Percentiles rank a stretch among this genome's conserved stretches.
Conservation (phyloP, 1,140 invertebrate species). For the Rhopalosiphum maidis region DNA sequence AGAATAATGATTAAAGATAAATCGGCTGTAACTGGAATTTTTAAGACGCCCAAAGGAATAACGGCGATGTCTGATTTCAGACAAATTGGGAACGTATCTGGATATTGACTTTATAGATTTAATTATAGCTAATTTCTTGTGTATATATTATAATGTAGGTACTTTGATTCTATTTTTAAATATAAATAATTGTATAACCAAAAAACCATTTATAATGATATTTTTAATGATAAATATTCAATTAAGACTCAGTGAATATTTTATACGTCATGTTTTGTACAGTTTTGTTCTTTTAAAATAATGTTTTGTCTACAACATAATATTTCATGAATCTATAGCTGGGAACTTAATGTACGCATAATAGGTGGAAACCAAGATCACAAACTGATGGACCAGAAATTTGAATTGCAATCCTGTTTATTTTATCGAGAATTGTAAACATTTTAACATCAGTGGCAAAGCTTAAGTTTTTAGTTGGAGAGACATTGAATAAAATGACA, state of each 20-base stretch:
- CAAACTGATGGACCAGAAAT: too few relatives aligned
- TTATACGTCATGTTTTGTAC: neutral
- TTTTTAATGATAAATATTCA: neutral
- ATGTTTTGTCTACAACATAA: too few relatives aligned
- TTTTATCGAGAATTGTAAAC: too few relatives aligned
- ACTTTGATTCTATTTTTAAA: neutral
- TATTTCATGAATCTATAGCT: too few relatives aligned
- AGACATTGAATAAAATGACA: too few relatives aligned
- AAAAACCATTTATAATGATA: neutral
- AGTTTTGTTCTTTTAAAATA: neutral
- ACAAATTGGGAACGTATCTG: slow-evolving; percentile 55
- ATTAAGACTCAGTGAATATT: too few relatives aligned
- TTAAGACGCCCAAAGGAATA: neutral
- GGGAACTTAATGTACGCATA: too few relatives aligned
- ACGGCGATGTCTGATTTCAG: slow-evolving; percentile 58
- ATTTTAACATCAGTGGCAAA: too few relatives aligned
- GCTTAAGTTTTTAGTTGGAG: too few relatives aligned
- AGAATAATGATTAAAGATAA: slow-evolving; percentile 3
- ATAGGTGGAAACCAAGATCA: too few relatives aligned
- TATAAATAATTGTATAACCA: too few relatives aligned
- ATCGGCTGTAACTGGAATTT: slow-evolving; percentile 57
- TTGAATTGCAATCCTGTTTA: too few relatives aligned
- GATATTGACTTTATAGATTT: slow-evolving; percentile 51
- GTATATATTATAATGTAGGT: neutral
- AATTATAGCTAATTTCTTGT: neutral